Conservation (phyloP, 2,113 vertebrate species). For the Ciconia boyciana region DNA sequence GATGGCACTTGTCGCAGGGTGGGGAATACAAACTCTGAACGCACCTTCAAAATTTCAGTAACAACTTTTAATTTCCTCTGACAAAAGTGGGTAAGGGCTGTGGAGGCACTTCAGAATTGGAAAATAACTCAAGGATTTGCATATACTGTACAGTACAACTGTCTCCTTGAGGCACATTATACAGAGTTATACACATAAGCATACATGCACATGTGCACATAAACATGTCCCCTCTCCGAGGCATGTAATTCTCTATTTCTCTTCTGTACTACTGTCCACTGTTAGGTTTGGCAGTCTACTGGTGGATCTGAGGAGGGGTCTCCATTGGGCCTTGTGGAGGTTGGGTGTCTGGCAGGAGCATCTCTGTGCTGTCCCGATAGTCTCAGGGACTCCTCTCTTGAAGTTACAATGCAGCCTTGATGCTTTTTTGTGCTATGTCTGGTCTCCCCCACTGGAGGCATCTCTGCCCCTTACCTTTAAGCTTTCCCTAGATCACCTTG, state of each 20-base stretch:
- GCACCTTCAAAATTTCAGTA: background rate
- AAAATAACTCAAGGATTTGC: background rate
- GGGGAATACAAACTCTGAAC: background rate
- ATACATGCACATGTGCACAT: background rate
- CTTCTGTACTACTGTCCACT: background rate
- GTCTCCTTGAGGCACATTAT: background rate
- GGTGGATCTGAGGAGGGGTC: background rate
- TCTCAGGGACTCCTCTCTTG: background rate
- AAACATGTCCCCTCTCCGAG: accelerated
- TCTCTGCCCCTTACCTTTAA: background rate
- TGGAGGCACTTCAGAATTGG: background rate
- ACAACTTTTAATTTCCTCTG: background rate
- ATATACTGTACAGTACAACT: background rate
- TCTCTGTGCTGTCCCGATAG: background rate
- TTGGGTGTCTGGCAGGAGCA: background rate
- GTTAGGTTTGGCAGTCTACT: background rate
- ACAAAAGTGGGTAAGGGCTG: background rate
- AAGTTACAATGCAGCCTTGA: background rate
- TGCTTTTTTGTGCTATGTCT: background rate
- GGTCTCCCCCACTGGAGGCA: background rate
- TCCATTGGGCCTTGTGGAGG: background rate
- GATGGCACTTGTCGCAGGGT: background rate
- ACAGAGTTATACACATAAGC: background rate
- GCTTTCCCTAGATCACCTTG: background rate
- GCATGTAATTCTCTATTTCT: background rate